A percentile compares a stretch with the other conserved stretches of the same genome.
Conservation (phyloP, 2,113 vertebrate genomes). For the Mionectes macconnelli region DNA sequence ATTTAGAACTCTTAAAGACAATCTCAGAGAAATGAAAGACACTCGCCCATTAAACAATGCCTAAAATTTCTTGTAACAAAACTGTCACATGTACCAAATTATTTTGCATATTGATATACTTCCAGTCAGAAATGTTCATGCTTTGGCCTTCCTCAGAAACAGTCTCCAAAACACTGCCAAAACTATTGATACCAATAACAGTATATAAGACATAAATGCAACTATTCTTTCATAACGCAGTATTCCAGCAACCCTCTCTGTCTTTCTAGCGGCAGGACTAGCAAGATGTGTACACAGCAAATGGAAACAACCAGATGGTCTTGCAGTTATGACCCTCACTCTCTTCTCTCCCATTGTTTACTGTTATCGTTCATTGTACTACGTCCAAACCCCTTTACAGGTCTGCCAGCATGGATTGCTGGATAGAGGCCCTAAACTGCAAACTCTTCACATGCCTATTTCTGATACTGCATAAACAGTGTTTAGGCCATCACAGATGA, state of each 20-base stretch:
- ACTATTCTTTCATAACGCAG: background rate
- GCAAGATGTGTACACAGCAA: conserved; percentile 58
- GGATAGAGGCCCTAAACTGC: conserved; percentile 20
- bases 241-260: background rate
- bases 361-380: conserved; percentile 43
- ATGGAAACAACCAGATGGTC: conserved; percentile 67
- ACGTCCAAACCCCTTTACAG: conserved; percentile 46
- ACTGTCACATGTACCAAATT: background rate
- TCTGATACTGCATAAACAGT: background rate
- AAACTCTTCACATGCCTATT: background rate
- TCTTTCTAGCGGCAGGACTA: conserved; percentile 30
- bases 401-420: conserved; percentile 54
- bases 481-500: background rate
- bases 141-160: background rate
- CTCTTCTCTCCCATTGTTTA: conserved; percentile 61
- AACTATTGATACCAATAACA: background rate
- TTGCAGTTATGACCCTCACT: conserved; percentile 62
- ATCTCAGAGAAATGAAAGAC: background rate
- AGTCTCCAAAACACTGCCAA: background rate
- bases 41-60: background rate
- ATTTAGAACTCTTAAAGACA: background rate
- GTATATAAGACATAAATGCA: background rate
- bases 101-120: background rate
- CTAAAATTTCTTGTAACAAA: background rate
- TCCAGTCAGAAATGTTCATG: background rate